Evolutionary conservation across 2,888 invertebrate species (phyloP), one percentile per base, ranked within the genome.

Genomic region (Steinernema scapterisci): DNA sequence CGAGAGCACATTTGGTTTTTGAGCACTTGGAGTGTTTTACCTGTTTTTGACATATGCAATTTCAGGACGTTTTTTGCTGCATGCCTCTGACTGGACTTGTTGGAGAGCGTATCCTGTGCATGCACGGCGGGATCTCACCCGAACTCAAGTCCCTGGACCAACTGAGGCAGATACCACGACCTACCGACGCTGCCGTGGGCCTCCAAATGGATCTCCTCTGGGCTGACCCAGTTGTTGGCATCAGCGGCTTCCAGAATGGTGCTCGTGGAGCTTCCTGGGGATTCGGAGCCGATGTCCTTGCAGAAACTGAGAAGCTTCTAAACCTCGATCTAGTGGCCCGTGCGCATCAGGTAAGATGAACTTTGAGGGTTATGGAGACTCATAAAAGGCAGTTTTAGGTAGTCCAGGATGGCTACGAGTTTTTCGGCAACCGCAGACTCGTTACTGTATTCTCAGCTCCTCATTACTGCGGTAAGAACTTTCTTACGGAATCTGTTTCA

Each of bases 271-370:
- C 25, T 19, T 44, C 43, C 19, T 70, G 11, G 25, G 38, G 19
- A 11, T 70, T 70, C 21, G 70, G 70, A 1, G 70, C 16, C 1
- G 70, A 70, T 13, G 70, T 44, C 31, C 19, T 70, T 25, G 11
- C 21, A 5, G 3, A 70, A 16, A 7, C 19, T 1, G n/a, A 19
- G 9, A 23, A 70, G 11, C 9, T 1, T 3, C 19, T 70, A 6
- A 23, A 70, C 31, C 13, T 70, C 19, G 70, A 70, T 31, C 38
- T 70, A 1, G 31, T 91, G 73, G 90, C 90, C 16, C 83, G 91
- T 73, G 90, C 90, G 5, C 90, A 91, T 81, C 90, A 90, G 88
- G 80, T 81, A 21, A 5, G n/a, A 5, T 48, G 19, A 6, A 5
- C 48, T 19, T 19, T 16, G 7, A 6, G 5, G n/a, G 16, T 63